Evolutionary conservation across 53 echinoderm and acorn worm species (phyloP).

Genomic region (Stichopus horrens): DNA sequence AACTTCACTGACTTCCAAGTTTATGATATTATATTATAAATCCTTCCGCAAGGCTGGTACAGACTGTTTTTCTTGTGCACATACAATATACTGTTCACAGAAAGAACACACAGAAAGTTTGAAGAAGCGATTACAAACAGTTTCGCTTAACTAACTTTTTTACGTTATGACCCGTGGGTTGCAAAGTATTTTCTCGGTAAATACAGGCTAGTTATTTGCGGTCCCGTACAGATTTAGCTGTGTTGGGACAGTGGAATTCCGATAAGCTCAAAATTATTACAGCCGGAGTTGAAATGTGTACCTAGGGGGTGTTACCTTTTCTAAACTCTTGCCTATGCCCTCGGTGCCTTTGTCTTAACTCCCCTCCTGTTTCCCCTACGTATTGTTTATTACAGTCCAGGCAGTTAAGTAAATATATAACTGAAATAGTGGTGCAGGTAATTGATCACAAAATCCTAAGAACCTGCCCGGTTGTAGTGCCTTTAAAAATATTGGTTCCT

Average conservation of each 20-base stretch:
- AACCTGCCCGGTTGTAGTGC: background rate
- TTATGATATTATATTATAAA: too few relatives aligned
- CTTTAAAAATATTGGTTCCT: too few relatives aligned
- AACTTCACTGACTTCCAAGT: too few relatives aligned
- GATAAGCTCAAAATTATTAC: too few relatives aligned
- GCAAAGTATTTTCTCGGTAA: background rate
- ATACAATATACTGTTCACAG: background rate
- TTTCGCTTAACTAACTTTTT: constrained; percentile 6
- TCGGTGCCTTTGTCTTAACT: too few relatives aligned
- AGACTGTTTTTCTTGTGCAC: background rate
- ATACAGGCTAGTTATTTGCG: constrained; percentile 16
- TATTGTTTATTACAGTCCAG: constrained; percentile 7
- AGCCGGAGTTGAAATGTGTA: too few relatives aligned
- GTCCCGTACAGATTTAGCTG: background rate
- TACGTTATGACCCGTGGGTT: constrained; percentile 15
- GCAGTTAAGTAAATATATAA: background rate
- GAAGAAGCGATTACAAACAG: background rate
- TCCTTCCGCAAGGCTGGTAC: background rate
- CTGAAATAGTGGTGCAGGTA: background rate
- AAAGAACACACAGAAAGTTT: background rate
- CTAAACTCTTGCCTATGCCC: too few relatives aligned
- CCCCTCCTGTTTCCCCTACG: background rate
- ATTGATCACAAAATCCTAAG: too few relatives aligned
- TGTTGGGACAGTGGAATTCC: too few relatives aligned
- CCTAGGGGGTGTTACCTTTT: too few relatives aligned